Conservation (phyloP, 2,113 vertebrate species). For the Colius striatus region DNA sequence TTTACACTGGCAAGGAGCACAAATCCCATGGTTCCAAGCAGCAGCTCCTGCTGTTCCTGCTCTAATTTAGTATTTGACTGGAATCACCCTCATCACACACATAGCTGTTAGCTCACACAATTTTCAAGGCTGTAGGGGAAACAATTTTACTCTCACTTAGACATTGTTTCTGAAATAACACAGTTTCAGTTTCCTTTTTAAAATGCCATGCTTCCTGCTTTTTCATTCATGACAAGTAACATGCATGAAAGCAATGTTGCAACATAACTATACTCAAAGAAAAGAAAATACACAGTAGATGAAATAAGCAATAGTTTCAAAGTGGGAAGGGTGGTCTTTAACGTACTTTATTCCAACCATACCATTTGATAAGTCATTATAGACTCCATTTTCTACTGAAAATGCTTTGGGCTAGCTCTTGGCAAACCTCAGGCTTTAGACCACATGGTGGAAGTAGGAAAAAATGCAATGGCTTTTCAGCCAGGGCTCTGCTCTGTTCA, state of each 20-base stretch:
- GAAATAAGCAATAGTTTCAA: neutral
- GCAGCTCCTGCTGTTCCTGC: neutral
- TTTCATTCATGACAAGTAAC: neutral
- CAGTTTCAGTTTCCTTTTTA: neutral
- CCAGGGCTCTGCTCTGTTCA: neutral
- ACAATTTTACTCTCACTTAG: neutral
- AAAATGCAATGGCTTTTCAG: neutral
- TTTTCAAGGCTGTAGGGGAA: neutral
- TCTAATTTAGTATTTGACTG: neutral
- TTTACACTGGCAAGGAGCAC: neutral
- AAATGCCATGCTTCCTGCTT: neutral
- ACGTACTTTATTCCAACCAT: neutral
- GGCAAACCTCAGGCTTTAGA: neutral
- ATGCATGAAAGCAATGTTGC: neutral
- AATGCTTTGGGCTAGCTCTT: neutral
- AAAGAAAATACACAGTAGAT: neutral
- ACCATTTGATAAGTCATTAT: neutral
- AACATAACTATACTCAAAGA: neutral
- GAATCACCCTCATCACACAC: neutral
- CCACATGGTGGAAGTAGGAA: neutral
- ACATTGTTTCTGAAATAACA: neutral
- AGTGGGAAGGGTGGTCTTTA: neutral
- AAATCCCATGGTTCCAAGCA: neutral
- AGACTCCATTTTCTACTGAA: neutral
- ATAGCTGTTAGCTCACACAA: accelerated